Base-by-base conservation (phyloP, 2,113 vertebrate genomes). In the Gobio gobio region DNA sequence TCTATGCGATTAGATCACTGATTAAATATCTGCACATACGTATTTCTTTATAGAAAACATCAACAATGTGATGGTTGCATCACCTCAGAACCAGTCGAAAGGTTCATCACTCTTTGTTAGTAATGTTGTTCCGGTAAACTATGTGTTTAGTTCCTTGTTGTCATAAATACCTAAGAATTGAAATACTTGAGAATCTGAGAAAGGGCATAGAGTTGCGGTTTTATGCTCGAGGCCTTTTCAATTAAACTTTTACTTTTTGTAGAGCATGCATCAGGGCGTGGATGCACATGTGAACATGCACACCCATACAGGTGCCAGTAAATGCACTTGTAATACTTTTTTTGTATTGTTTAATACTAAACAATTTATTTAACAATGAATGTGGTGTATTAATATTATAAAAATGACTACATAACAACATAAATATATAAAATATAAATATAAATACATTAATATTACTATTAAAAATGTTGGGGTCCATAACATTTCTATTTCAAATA, bases 201-300 rank as follows among this genome's bases (percentile, higher is more conserved):
- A 29, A 10, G 47, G 40, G 40, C 24, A 72, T 20, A 49, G n/a
- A 20, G 20, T 51, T 29, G 3, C 13, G n/a, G 49, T 49, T 74
- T 75, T 75, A 75, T 78, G 33, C n/a, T 80, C 78, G 49, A 80
- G 9, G 78, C n/a, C 13, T 63, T 79, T 61, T 13, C 26, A 1
- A 14, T 78, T 16, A 24, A 78, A 24, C 76, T 2, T 58, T 22
- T 78, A 36, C 29, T 7, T 56, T 16, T 40, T 59, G 59, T 7
- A 59, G 20, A 40, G 29, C 10, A 40, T 20, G 40, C 18, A 7
- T 78, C 47, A 33, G 24, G 51, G 54, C 3, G 33, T 72, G 29
- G 20, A 58, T 40, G 20, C 47, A 49, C 24, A 29, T 29, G 61
- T 64, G 61, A 64, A 64, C 6, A 33, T 68, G 13, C 6, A 36